Evolutionary conservation across 2,113 vertebrate genomes (phyloP).

Genomic region (Labeo catla): DNA sequence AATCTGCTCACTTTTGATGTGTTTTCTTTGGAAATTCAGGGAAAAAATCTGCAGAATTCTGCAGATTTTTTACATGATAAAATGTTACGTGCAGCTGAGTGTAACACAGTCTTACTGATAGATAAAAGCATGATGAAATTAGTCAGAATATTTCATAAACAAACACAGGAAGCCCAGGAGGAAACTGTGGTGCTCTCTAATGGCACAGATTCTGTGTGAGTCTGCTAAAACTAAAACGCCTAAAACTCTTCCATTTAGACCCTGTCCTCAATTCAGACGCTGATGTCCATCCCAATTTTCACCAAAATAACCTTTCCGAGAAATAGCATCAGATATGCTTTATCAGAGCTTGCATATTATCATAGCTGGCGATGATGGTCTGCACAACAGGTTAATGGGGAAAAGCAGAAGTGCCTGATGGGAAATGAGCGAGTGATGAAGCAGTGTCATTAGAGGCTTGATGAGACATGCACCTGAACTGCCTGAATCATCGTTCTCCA

Average conservation of each 20-base stretch:
- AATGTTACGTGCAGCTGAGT: not conserved
- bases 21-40: not conserved
- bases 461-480: conserved; percentile 36
- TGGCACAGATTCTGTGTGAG: not conserved
- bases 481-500: not conserved
- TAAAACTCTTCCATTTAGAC: not conserved
- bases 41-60: not conserved
- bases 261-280: not conserved
- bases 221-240: not conserved
- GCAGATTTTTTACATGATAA: not conserved
- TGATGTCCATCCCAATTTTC: not conserved
- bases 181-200: not conserved
- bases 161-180: not conserved
- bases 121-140: not conserved
- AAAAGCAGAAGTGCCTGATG: conserved; percentile 3
- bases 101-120: not conserved
- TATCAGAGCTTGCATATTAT: conserved; percentile 4
- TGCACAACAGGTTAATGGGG: not conserved
- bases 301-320: not conserved
- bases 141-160: not conserved
- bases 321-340: conserved; percentile 18
- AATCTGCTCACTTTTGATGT: not conserved
- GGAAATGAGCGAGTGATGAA: conserved; percentile 16
- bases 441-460: not conserved
- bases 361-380: not conserved